These are phyloP conservation scores for Dastarcus helophoroides DNA, from an alignment of 2,888 invertebrate species.

Conservation along the genomic window DNA sequence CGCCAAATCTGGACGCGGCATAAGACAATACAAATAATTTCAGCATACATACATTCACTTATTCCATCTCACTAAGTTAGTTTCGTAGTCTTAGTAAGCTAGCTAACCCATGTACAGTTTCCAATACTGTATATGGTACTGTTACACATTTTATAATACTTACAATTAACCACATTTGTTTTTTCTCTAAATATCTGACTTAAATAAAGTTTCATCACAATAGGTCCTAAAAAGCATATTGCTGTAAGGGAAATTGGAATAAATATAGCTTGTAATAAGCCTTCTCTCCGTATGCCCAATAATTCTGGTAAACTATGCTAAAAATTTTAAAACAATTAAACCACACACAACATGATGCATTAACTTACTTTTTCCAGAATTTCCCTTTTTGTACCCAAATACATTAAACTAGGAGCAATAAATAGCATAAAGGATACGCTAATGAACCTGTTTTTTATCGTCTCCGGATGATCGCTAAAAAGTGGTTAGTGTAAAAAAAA, in stretches of 20 bases:
- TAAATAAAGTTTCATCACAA: constrained; percentile 60
- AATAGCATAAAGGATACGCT: constrained; percentile 76
- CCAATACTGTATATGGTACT: too few species aligned
- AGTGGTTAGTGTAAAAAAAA: too few species aligned
- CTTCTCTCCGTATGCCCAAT: constrained; percentile 64
- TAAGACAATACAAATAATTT: too few species aligned
- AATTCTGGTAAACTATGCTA: constrained; percentile 52
- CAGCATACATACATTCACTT: too few species aligned
- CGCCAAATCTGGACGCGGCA: too few species aligned
- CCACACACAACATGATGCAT: constrained; percentile 5
- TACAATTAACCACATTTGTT: too few species aligned
- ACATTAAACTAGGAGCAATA: constrained; percentile 66
- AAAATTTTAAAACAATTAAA: constrained; percentile 2
- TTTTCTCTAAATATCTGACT: too few species aligned
- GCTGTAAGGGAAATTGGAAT: constrained; percentile 70
- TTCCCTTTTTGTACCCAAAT: constrained; percentile 55
- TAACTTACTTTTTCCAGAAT: constrained; percentile 44
- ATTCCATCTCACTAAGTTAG: too few species aligned
- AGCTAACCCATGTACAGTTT: too few species aligned
- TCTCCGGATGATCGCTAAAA: constrained; percentile 77
- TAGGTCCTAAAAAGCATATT: constrained; percentile 72
- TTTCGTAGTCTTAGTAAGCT: too few species aligned
- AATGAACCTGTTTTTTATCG: constrained; percentile 76
- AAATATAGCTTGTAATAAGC: constrained; percentile 59
- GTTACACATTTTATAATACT: too few species aligned